phyloP scores from a whole-genome alignment of 2,113 vertebrate species.

The Todiramphus saurophagus region DNA sequence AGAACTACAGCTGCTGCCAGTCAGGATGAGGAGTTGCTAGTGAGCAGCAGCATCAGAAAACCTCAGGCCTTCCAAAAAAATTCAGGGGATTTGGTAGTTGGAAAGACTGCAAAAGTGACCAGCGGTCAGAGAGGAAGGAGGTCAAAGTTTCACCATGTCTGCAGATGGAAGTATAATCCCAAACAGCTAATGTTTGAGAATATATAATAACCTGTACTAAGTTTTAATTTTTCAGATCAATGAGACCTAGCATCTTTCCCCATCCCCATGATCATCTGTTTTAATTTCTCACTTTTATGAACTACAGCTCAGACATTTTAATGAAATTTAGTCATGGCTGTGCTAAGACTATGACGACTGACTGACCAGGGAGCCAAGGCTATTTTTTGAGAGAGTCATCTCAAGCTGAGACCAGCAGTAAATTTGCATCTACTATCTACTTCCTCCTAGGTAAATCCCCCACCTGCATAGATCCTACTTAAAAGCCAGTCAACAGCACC shows the following conservation, averaged over 20 bases:
- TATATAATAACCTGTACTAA: not conserved
- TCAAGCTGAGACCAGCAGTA: not conserved
- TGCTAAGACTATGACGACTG: not conserved
- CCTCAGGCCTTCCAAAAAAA: not conserved
- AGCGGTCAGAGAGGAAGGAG: not conserved
- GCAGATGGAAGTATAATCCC: not conserved
- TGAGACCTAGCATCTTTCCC: not conserved
- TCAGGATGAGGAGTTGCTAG: not conserved
- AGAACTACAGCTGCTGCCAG: not conserved
- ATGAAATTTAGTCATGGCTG: constrained; percentile 50
- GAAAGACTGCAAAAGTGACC: not conserved
- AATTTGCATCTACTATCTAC: not conserved
- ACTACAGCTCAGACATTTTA: constrained; percentile 32
- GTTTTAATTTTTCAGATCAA: constrained; percentile 32
- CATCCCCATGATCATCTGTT: constrained; percentile 13
- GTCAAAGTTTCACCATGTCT: not conserved
- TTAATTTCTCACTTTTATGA: constrained; percentile 55
- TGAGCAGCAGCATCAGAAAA: not conserved
- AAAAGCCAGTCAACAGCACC: not conserved
- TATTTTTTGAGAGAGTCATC: not conserved
- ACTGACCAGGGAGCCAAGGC: not conserved
- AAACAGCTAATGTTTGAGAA: not conserved
- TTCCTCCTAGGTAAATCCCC: not conserved
- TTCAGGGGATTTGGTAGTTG: not conserved
- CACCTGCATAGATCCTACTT: not conserved